Base-by-base conservation (phyloP, 2,888 invertebrate genomes). In the Tetragonisca angustula region DNA sequence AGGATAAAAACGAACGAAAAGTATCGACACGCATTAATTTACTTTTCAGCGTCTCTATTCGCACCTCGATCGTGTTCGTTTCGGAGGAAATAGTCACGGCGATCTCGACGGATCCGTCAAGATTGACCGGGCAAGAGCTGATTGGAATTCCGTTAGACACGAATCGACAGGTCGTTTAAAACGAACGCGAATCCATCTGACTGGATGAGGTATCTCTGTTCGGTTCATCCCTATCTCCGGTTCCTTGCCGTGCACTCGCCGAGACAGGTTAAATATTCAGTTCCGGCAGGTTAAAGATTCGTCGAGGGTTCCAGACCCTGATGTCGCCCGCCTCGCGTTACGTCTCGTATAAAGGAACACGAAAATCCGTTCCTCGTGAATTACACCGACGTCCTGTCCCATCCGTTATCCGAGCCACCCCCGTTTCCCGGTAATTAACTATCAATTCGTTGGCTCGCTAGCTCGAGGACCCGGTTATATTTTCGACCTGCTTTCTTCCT, bases 351-450 rank as follows among this genome's bases (percentile, higher is more conserved):
- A 92, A 91, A 91, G 92, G 92, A 93, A 93, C 92, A 92, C 88
- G 93, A 92, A 92, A 93, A 93, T 92, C 93, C 93, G 92, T 91
- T 91, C 90, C 90, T 86, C 89, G 92, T 93, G 92, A 93, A 92
- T 93, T 93, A 92, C 91, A 91, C 87, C 92, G 90, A 91, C 92
- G 90, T 91, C 90, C 87, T 90, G 90, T 92, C 91, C 93, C 92
- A 93, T 93, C 90, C 90, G 91, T 93, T 93, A 93, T 92, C 92
- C 91, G 81, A 88, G 89, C 88, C 90, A 88, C 88, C 91, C 90
- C 90, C 89, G 90, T 92, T 93, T 92, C 91, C 91, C 92, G 90
- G 93, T 93, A 93, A 93, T 93, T 93, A 93, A 93, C 93, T 93
- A 93, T 93, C 93, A 92, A 93, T 93, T 93, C 92, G 90, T 91